Conservation (phyloP, 2,888 invertebrate genomes). For the Anaspis maculata region DNA sequence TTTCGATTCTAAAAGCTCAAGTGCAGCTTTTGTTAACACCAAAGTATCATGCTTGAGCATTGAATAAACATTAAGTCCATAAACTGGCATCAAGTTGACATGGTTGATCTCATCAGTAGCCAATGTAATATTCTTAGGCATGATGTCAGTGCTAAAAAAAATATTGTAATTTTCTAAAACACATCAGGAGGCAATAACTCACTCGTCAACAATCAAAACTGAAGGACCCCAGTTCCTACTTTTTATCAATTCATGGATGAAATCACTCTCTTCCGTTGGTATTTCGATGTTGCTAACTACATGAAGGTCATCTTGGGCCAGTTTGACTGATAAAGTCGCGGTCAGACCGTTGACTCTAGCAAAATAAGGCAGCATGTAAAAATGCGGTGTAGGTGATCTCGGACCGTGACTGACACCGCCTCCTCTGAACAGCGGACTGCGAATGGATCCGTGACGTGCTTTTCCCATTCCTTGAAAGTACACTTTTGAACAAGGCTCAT, state of each 20-base stretch:
- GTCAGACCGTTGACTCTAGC: constrained; percentile 72
- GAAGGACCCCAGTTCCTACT: constrained; percentile 93
- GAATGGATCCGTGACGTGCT: constrained; percentile 86
- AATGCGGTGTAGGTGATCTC: constrained; percentile 80
- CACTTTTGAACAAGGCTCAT: neutral
- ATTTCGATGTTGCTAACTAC: constrained; percentile 80
- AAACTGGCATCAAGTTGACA: constrained; percentile 91
- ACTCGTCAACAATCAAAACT: constrained; percentile 87
- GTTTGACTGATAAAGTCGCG: constrained; percentile 77
- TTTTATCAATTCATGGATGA: constrained; percentile 70
- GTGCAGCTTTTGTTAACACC: constrained; percentile 75
- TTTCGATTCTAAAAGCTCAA: constrained; percentile 75
- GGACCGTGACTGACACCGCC: constrained; percentile 89
- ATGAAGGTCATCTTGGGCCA: constrained; percentile 93
- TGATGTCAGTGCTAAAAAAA: constrained; percentile 66
- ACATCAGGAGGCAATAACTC: constrained; percentile 38
- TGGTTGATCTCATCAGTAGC: constrained; percentile 73
- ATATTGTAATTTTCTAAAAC: neutral
- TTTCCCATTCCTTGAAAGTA: constrained; percentile 51
- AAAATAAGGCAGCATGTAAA: constrained; percentile 86
- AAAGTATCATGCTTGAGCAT: constrained; percentile 95
- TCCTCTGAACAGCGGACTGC: constrained; percentile 77
- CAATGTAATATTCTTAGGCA: constrained; percentile 79
- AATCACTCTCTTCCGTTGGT: constrained; percentile 72
- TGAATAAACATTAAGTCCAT: constrained; percentile 91